phyloP scores from a whole-genome alignment of 2,797 vertebrate genomes.

The Rhynchonycteris naso region DNA sequence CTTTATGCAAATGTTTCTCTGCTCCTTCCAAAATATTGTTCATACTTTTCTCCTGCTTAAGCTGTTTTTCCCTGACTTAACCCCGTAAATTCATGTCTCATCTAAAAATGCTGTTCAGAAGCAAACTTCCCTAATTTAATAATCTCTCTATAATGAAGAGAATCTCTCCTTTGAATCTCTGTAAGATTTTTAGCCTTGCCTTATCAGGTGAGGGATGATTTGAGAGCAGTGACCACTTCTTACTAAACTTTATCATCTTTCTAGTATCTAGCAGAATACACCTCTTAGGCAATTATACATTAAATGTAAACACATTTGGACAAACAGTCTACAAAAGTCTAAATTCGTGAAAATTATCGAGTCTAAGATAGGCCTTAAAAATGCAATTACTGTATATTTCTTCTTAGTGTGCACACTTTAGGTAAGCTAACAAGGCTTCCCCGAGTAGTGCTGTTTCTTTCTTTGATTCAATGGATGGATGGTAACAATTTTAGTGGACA shows the following conservation, averaged over 20 bases:
- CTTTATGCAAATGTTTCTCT: neutral
- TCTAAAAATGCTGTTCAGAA: neutral
- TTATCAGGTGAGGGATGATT: neutral
- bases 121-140: neutral
- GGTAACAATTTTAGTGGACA: neutral
- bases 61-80: neutral
- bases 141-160: neutral
- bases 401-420: neutral
- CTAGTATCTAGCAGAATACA: neutral
- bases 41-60: neutral
- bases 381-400: neutral
- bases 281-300: neutral
- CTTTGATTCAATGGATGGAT: neutral
- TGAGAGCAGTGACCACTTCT: neutral
- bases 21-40: neutral
- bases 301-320: neutral
- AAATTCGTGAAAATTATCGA: neutral
- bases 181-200: neutral
- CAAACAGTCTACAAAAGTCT: neutral
- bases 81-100: neutral
- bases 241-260: neutral
- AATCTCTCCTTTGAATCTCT: neutral
- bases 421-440: neutral
- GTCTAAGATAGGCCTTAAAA: neutral
- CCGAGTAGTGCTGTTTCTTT: neutral